Conservation (phyloP, 2,113 vertebrate genomes). For the Phainopepla nitens region DNA sequence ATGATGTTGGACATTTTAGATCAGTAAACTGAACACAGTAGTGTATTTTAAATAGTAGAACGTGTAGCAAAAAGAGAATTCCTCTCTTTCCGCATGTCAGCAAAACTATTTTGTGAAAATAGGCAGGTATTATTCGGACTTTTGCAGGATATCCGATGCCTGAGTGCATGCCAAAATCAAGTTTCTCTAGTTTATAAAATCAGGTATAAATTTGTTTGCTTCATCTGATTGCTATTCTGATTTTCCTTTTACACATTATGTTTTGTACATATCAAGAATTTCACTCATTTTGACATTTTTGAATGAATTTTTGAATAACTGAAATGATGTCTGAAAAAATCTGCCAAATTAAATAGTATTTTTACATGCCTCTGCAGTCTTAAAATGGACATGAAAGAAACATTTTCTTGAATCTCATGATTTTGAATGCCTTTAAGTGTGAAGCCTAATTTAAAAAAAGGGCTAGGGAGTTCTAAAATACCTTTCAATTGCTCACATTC, state of each 20-base stretch:
- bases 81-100: rapidly evolving
- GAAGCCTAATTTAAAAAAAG: not conserved
- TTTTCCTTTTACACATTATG: not conserved
- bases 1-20: rapidly evolving
- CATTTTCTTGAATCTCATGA: not conserved
- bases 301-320: not conserved
- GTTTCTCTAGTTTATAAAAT: not conserved
- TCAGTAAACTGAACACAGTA: not conserved
- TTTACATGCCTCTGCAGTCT: not conserved
- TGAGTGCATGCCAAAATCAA: not conserved
- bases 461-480: not conserved
- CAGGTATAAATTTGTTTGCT: not conserved
- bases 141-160: not conserved
- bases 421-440: not conserved
- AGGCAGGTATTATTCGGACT: not conserved
- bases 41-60: not conserved
- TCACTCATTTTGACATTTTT: not conserved
- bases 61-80: not conserved
- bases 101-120: not conserved
- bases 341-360: not conserved
- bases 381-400: not conserved
- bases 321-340: not conserved
- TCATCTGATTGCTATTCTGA: not conserved
- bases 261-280: not conserved
- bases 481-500: not conserved